Conservation (phyloP, 2,113 vertebrate species). For the Myrmecophaga tridactyla region DNA sequence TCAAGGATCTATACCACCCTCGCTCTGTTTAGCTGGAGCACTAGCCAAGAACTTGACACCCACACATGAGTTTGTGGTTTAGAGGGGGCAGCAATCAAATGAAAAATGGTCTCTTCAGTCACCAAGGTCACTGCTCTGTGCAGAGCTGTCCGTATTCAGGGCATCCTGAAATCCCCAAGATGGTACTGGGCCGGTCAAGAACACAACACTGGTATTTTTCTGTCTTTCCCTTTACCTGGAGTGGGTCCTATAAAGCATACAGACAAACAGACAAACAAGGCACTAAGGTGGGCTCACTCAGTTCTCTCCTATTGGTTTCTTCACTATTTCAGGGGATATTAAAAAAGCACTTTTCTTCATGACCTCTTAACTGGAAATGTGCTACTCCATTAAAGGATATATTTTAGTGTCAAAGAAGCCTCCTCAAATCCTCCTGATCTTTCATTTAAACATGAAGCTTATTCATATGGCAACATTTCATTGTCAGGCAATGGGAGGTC, state of each 20-base stretch:
- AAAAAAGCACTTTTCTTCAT: not conserved
- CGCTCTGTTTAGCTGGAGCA: conserved; percentile 8
- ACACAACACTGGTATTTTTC: not conserved
- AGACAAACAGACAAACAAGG: not conserved
- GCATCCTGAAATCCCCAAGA: conserved; percentile 11
- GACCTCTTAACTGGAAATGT: not conserved
- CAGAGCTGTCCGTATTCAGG: not conserved
- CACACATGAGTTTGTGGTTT: conserved; percentile 66
- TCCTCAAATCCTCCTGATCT: not conserved
- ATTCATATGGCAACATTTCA: not conserved
- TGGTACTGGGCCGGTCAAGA: not conserved
- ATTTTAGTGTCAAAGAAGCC: not conserved
- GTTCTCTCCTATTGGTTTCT: not conserved
- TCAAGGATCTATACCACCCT: conserved; percentile 52
- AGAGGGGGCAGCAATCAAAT: not conserved
- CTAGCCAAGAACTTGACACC: conserved; percentile 57
- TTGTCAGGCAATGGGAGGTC: not conserved
- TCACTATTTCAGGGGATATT: not conserved
- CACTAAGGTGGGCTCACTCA: not conserved
- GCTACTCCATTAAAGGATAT: not conserved
- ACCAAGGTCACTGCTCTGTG: not conserved
- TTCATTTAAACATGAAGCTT: not conserved
- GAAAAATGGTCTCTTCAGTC: not conserved
- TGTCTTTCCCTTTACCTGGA: not conserved
- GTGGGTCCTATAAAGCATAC: not conserved